Conservation (phyloP, 2,797 vertebrate species). For the Neosilurus hyrtlii region DNA sequence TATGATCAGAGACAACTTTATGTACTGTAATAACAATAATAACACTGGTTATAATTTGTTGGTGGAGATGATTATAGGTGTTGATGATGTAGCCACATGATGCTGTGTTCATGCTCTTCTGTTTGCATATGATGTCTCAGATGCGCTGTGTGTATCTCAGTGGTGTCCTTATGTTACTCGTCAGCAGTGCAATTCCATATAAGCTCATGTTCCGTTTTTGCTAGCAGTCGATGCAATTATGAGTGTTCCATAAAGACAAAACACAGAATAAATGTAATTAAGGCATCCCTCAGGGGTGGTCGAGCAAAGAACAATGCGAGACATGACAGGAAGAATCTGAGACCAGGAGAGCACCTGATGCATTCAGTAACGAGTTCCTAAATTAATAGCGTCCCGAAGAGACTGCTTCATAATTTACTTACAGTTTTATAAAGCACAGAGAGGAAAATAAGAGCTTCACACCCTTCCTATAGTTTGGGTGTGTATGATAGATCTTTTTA, state of each 20-base stretch:
- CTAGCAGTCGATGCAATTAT: conserved; percentile 48
- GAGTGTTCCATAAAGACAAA: conserved; percentile 48
- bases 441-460: conserved; percentile 9
- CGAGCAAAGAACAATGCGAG: background rate
- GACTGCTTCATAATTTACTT: conserved; percentile 32
- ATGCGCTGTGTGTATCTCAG: conserved; percentile 6
- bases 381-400: conserved; percentile 42
- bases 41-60: background rate
- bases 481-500: no score
- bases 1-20: background rate
- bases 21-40: background rate
- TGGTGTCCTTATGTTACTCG: conserved; percentile 28
- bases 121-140: background rate
- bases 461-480: background rate
- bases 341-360: conserved; percentile 53
- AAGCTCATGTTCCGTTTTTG: conserved; percentile 11
- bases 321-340: conserved; percentile 17
- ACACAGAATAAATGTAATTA: conserved; percentile 57
- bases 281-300: conserved; percentile 36
- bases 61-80: background rate
- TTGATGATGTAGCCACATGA: background rate
- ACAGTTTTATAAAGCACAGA: conserved; percentile 20
- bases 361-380: conserved; percentile 54
- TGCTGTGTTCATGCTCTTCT: background rate
- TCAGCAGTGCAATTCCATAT: conserved; percentile 40